Base-by-base conservation (phyloP, 2,888 invertebrate species). In the Corythucha ciliata region DNA sequence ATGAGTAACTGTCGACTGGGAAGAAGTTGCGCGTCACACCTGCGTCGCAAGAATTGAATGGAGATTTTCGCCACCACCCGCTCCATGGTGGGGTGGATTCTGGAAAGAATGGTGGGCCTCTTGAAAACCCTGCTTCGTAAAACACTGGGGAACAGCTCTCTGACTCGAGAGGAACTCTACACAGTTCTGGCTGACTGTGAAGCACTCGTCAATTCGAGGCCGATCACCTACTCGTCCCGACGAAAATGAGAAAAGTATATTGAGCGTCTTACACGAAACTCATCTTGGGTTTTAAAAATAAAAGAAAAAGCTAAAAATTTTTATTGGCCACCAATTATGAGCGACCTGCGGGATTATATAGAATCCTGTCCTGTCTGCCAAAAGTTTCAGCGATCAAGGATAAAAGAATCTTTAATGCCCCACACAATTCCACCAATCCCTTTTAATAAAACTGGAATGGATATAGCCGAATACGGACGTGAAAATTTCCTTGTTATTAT, bases 1-100 rank as follows among this genome's bases (percentile, higher is more conserved):
- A n/a, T 71, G 72, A 58, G 69, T 70, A 56, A 71, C 72, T 63
- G 69, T 74, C 1, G 72, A 74, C 54, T 72, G 72, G 57, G 52
- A 24, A 52, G 56, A n/a, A 14, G 26, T 47, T n/a, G 16, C 16
- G 7, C 8, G 21, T 3, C 16, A 32, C 10, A 27, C 16, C 18
- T 12, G 57, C 1, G 52, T 57, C 2, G 39, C 58, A 20, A 53
- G 42, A 45, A 58, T 57, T 58, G 58, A 56, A 49, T 65, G 60
- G 66, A 51, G 55, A 7, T 70, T 69, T 53, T 69, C 65, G 41
- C 65, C 67, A 4, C 67, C 67, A 4, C 57, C 62, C 1, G 65
- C 68, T 3, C 58, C 68, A 2, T 71, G 70, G 69, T 66, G 66
- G 67, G 68, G 68, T 40, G 68, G 70, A 34, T 66, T 64, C 56